A percentile compares a stretch with the other conserved stretches of the same genome.
Conservation (phyloP, 2,888 invertebrate genomes). For the Drosophila subsilvestris region DNA sequence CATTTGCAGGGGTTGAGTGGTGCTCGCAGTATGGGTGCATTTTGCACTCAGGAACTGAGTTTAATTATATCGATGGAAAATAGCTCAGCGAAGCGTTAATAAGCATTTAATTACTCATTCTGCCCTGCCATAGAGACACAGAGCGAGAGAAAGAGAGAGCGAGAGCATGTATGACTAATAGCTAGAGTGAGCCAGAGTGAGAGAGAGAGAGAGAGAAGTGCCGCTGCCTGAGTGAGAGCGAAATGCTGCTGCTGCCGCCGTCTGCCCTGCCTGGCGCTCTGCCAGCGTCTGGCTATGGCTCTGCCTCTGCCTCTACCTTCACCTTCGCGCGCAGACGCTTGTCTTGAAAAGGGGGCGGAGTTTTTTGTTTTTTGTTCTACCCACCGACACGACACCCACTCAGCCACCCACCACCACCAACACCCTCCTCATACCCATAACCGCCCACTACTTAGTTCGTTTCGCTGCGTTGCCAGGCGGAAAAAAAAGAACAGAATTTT, state of each 20-base stretch:
- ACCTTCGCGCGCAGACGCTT: slow-evolving; percentile 80
- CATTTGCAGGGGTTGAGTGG: slow-evolving; percentile 19
- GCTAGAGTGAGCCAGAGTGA: not conserved
- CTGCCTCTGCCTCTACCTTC: slow-evolving; percentile 28
- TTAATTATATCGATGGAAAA: slow-evolving; percentile 74
- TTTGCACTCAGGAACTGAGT: slow-evolving; percentile 59
- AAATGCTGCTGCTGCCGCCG: slow-evolving; percentile 12
- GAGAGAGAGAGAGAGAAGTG: not conserved
- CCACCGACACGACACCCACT: slow-evolving; percentile 21
- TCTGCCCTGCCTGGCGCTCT: slow-evolving; percentile 51
- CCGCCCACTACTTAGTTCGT: slow-evolving; percentile 32
- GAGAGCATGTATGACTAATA: slow-evolving; percentile 12
- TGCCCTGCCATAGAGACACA: slow-evolving; percentile 37
- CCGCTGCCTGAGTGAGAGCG: slow-evolving; percentile 32
- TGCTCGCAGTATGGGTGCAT: slow-evolving; percentile 28
- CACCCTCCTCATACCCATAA: slow-evolving; percentile 8
- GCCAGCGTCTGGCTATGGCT: slow-evolving; percentile 61
- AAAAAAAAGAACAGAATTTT: slow-evolving; percentile 61
- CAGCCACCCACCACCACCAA: not conserved
- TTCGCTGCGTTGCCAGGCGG: slow-evolving; percentile 38
- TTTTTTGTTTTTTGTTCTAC: slow-evolving; percentile 74
- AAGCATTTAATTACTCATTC: slow-evolving; percentile 82
- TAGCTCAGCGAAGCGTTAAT: slow-evolving; percentile 83
- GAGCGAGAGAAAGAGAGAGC: slow-evolving; percentile 8
- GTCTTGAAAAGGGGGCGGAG: slow-evolving; percentile 83